Conservation (phyloP, 2,888 invertebrate species). For the Leucania comma region DNA sequence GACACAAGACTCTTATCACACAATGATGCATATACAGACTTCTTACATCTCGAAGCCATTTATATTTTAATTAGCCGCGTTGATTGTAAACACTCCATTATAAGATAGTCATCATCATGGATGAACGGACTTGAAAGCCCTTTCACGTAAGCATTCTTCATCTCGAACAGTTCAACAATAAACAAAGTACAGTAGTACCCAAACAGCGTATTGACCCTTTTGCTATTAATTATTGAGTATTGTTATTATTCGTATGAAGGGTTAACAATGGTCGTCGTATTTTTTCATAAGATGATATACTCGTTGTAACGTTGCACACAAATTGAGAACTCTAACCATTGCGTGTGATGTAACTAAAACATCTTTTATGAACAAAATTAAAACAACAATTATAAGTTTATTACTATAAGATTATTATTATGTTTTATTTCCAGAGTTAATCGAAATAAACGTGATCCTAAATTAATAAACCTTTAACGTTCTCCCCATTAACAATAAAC, state of each 20-base stretch:
- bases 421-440: constrained; percentile 29
- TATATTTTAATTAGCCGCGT: constrained; percentile 56
- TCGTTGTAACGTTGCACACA: neutral
- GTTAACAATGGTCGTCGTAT: neutral
- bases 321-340: neutral
- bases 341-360: constrained; percentile 2
- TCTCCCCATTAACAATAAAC: constrained; percentile 21
- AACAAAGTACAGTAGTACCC: constrained; percentile 18
- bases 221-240: neutral
- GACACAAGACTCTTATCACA: constrained; percentile 38
- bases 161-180: constrained; percentile 20
- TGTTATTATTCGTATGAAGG: constrained; percentile 3
- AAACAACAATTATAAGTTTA: constrained; percentile 19
- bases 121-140: constrained; percentile 29
- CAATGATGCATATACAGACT: constrained; percentile 24
- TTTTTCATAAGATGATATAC: neutral
- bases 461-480: constrained; percentile 43
- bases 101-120: constrained; percentile 38
- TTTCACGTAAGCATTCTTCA: constrained; percentile 44
- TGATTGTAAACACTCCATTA: constrained; percentile 49
- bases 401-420: neutral
- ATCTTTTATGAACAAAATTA: neutral
- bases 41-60: constrained; percentile 39
- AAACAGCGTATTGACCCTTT: constrained; percentile 31
- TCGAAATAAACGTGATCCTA: constrained; percentile 13